A percentile compares a stretch with the other conserved stretches of the same genome.
These are phyloP conservation scores for Netelia virgata DNA, from an alignment of 2,888 invertebrate species.

Conservation along the genomic window DNA sequence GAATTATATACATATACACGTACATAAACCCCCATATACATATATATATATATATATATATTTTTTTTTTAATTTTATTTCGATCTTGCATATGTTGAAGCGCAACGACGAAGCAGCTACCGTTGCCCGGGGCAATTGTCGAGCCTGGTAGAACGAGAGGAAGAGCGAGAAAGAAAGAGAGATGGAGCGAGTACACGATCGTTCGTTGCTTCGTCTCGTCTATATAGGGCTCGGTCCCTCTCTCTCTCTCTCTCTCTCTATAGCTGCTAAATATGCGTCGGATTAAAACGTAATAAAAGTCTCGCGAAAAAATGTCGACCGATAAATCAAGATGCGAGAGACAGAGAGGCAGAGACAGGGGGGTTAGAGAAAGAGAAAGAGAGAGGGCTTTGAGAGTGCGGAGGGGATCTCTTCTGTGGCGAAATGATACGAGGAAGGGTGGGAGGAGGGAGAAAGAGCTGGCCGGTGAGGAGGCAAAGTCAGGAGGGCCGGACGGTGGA, in stretches of 20 bases:
- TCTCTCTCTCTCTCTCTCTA: slow-evolving; percentile 32
- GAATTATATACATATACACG: not conserved
- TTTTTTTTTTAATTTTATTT: not conserved
- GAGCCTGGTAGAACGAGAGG: not conserved
- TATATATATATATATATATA: not conserved
- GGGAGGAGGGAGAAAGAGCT: not conserved
- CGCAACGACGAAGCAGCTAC: slow-evolving; percentile 34
- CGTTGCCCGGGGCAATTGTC: slow-evolving; percentile 43
- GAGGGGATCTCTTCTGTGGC: not conserved
- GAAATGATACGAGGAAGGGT: slow-evolving; percentile 15
- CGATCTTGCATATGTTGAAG: slow-evolving; percentile 18
- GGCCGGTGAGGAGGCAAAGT: slow-evolving; percentile 19
- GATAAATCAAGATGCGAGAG: slow-evolving; percentile 78
- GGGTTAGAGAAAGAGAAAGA: not conserved
- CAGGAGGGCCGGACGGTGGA: not conserved
- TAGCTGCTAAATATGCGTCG: slow-evolving; percentile 73
- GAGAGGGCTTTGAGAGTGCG: not conserved
- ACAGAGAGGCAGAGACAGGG: not conserved
- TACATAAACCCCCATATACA: not conserved
- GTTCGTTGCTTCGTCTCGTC: slow-evolving; percentile 25
- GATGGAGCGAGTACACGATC: not conserved
- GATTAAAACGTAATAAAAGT: slow-evolving; percentile 82
- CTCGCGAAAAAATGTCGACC: slow-evolving; percentile 79
- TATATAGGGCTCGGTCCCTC: slow-evolving; percentile 15
- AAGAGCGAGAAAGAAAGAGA: not conserved